phyloP scores from a whole-genome alignment of 1,140 invertebrate genomes.

The Micrasema longulum region DNA sequence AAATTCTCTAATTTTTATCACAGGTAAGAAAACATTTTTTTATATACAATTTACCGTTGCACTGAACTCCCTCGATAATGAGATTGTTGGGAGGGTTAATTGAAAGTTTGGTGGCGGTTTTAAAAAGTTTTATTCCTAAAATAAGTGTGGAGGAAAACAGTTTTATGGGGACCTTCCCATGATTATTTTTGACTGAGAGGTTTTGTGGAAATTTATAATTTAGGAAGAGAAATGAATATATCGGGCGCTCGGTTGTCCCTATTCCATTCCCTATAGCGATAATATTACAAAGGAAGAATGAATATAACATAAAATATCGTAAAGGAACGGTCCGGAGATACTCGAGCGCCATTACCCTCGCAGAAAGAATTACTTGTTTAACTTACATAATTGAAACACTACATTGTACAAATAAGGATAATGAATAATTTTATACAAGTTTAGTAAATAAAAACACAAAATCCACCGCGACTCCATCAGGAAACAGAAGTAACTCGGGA shows the following conservation, averaged over 20 bases:
- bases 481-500: background rate
- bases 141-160: slow-evolving; percentile 47
- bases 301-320: too few relatives aligned
- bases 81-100: slow-evolving; percentile 2
- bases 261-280: too few relatives aligned
- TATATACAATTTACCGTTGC: too few relatives aligned
- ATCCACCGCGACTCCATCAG: slow-evolving; percentile 18
- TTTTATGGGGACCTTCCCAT: slow-evolving; percentile 1
- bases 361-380: slow-evolving; percentile 26
- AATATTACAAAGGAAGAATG: slow-evolving; percentile 1
- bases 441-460: slow-evolving; percentile 43
- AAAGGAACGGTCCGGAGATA: slow-evolving; percentile 14
- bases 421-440: slow-evolving; percentile 31
- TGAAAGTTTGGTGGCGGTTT: slow-evolving; percentile 42
- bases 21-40: too few relatives aligned
- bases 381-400: slow-evolving; percentile 47
- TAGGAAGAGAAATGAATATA: slow-evolving; percentile 9
- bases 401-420: slow-evolving; percentile 35
- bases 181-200: slow-evolving; percentile 16
- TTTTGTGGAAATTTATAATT: slow-evolving; percentile 23
- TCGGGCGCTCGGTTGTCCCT: background rate
- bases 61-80: too few relatives aligned
- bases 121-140: slow-evolving; percentile 55
- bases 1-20: too few relatives aligned
- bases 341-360: background rate